phyloP scores from a whole-genome alignment of 2,113 vertebrate species.

The Perognathus longimembris region DNA sequence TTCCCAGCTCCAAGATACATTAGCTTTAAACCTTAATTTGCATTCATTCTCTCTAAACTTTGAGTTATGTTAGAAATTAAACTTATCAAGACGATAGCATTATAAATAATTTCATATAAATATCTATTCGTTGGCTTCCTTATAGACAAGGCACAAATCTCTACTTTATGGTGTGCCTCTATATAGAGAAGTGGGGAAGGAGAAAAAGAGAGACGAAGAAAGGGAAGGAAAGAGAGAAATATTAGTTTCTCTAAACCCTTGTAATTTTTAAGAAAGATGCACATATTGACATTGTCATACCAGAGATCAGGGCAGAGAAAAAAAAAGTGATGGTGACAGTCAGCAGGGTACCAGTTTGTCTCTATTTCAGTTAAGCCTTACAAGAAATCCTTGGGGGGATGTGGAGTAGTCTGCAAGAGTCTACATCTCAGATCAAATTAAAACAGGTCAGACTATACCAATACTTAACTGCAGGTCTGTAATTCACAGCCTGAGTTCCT shows the following conservation, averaged over 20 bases:
- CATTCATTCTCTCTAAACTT: slow-evolving; percentile 28
- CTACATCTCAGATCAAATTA: background rate
- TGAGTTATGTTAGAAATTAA: slow-evolving; percentile 26
- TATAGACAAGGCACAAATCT: background rate
- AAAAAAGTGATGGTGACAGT: background rate
- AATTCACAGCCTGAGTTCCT: background rate
- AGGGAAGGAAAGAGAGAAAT: background rate
- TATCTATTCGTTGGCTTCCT: too few species aligned
- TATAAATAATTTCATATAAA: background rate
- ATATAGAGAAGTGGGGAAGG: background rate
- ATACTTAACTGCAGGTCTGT: background rate
- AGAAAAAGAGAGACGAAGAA: background rate
- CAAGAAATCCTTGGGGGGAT: background rate
- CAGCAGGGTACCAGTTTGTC: background rate
- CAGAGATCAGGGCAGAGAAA: background rate
- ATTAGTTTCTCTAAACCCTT: slow-evolving; percentile 1
- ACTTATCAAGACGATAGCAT: background rate
- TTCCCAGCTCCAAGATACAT: too few species aligned
- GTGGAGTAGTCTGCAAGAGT: background rate
- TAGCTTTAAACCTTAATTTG: slow-evolving; percentile 42
- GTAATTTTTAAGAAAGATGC: background rate
- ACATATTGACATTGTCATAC: background rate
- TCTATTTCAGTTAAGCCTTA: background rate
- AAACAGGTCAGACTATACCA: background rate
- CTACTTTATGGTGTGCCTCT: background rate